These are phyloP conservation scores for Origma solitaria DNA, from an alignment of 2,113 vertebrate species.

Conservation along the genomic window DNA sequence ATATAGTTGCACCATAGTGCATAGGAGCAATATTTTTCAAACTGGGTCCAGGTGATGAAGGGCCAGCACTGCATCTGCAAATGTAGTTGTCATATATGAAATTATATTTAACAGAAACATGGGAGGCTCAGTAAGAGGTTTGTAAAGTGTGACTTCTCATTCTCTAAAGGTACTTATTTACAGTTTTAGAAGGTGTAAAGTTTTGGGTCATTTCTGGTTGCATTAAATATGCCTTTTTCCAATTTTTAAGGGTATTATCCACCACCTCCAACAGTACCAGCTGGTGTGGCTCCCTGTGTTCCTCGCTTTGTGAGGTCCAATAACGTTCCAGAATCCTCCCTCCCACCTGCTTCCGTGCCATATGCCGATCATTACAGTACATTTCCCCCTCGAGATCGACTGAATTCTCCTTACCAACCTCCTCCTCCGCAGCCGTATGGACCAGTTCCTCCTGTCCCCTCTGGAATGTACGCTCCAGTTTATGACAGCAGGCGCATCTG, in stretches of 20 bases:
- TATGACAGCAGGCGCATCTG: slow-evolving; percentile 94
- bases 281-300: slow-evolving; percentile 83
- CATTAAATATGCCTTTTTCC: slow-evolving; percentile 59
- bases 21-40: neutral
- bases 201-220: slow-evolving; percentile 27
- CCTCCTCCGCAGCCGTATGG: slow-evolving; percentile 83
- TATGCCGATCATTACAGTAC: slow-evolving; percentile 81
- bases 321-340: slow-evolving; percentile 85
- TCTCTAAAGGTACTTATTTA: neutral
- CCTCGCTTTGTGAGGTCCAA: slow-evolving; percentile 88
- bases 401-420: slow-evolving; percentile 81
- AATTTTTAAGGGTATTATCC: slow-evolving; percentile 85
- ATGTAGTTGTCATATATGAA: neutral
- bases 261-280: slow-evolving; percentile 81
- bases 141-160: neutral
- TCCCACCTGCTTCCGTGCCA: slow-evolving; percentile 82
- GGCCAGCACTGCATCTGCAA: neutral
- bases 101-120: neutral
- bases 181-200: slow-evolving; percentile 12
- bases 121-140: neutral
- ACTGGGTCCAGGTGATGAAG: neutral
- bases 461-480: slow-evolving; percentile 89
- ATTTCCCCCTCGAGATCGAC: slow-evolving; percentile 82
- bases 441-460: slow-evolving; percentile 81
- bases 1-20: neutral